A percentile compares a stretch with the other conserved stretches of the same genome.
Conservation (phyloP, 2,797 vertebrate genomes). For the Adrianichthys oophorus region DNA sequence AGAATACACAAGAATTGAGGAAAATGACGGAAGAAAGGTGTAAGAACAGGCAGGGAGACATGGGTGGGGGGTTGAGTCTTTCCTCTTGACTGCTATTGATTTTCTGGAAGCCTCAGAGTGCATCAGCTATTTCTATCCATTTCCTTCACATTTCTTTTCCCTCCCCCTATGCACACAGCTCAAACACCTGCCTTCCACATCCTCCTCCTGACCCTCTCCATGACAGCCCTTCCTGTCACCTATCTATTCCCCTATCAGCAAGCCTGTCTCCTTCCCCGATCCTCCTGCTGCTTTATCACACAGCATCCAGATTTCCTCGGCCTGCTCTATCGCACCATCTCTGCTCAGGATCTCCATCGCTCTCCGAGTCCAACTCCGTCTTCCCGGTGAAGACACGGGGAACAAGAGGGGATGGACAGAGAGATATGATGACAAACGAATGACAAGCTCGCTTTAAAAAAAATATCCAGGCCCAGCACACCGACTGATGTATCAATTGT, state of each 20-base stretch:
- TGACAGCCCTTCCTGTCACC: constrained; percentile 50
- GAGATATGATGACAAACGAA: constrained; percentile 34
- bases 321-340: constrained; percentile 38
- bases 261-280: constrained; percentile 56
- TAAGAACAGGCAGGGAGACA: constrained; percentile 27
- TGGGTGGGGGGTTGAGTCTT: constrained; percentile 71
- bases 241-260: constrained; percentile 60
- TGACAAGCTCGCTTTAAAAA: constrained; percentile 18
- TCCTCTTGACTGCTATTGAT: constrained; percentile 81
- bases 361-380: too few species aligned
- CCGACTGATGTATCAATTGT: background rate
- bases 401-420: background rate
- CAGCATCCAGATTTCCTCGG: constrained; percentile 57
- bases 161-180: constrained; percentile 32
- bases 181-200: constrained; percentile 56
- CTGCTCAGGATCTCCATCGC: constrained; percentile 38
- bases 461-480: constrained; percentile 6
- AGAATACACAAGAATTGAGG: constrained; percentile 32
- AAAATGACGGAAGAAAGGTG: constrained; percentile 24
- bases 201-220: constrained; percentile 59
- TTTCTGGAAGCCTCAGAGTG: constrained; percentile 79
- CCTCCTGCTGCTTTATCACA: constrained; percentile 60
- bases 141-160: constrained; percentile 68
- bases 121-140: constrained; percentile 83
- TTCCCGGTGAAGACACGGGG: constrained; percentile 7